phyloP scores from a whole-genome alignment of 2,797 vertebrate species.

The Merluccius polli region DNA sequence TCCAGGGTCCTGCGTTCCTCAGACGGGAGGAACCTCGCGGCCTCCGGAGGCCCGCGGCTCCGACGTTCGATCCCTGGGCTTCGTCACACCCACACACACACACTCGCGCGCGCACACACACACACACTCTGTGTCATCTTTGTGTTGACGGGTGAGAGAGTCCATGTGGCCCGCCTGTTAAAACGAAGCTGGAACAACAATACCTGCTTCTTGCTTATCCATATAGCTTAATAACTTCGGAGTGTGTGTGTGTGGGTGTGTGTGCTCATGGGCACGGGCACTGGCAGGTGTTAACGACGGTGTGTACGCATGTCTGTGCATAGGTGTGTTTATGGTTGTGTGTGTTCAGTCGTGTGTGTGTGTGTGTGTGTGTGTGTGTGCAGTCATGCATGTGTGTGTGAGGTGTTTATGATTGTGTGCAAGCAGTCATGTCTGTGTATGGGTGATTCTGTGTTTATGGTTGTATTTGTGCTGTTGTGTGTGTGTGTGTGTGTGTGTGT shows the following conservation, averaged over 20 bases:
- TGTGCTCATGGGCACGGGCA: conserved; percentile 3
- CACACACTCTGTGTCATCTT: conserved; percentile 22
- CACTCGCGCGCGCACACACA: conserved; percentile 10
- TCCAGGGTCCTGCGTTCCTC: too few species aligned
- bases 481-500: background rate
- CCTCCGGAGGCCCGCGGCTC: background rate
- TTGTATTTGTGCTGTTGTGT: conserved; percentile 8
- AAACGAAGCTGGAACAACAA: conserved; percentile 31
- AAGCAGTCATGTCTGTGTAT: conserved; percentile 1
- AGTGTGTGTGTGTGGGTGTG: conserved; percentile 23
- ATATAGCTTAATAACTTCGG: conserved; percentile 33
- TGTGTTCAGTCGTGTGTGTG: conserved; percentile 14
- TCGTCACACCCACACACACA: conserved; percentile 16
- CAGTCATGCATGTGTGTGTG: too few species aligned
- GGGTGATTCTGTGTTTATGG: conserved; percentile 10
- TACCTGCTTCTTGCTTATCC: conserved; percentile 37
- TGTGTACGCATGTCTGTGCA: background rate
- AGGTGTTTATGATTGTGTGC: background rate
- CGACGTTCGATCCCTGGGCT: conserved; percentile 23
- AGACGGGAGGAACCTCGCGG: too few species aligned
- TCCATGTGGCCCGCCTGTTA: conserved; percentile 30
- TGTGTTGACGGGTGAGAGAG: conserved; percentile 39
- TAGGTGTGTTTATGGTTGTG: conserved; percentile 11
- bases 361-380: background rate
- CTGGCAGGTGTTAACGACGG: background rate